These are phyloP conservation scores for Drosophila murphyi DNA, from an alignment of 1,140 invertebrate genomes.

Conservation along the genomic window DNA sequence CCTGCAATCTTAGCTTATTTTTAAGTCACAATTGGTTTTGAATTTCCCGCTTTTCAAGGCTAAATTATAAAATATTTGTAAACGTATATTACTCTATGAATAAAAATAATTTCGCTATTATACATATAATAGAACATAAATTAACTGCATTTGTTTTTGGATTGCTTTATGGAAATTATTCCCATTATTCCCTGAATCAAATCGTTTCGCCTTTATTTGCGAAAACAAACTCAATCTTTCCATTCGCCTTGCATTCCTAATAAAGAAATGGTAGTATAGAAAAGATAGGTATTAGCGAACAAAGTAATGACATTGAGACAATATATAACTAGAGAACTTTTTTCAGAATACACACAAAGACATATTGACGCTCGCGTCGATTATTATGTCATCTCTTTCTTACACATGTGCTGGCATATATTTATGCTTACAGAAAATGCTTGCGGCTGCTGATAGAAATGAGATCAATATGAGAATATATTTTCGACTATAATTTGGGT, in stretches of 20 bases:
- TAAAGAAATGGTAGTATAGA: not conserved
- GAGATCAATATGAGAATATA: too few species aligned
- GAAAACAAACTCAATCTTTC: constrained; percentile 4
- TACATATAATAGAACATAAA: not conserved
- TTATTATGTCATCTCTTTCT: too few species aligned
- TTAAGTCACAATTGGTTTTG: constrained; percentile 19
- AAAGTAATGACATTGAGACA: not conserved
- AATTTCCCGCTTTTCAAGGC: not conserved
- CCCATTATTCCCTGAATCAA: not conserved
- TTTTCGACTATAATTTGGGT: too few species aligned
- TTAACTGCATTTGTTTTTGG: not conserved
- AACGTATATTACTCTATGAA: constrained; percentile 25
- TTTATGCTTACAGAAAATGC: too few species aligned
- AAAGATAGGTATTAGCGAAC: not conserved
- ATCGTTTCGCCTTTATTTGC: constrained; percentile 18
- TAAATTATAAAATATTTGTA: constrained; percentile 31
- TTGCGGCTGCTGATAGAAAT: too few species aligned
- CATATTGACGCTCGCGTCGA: too few species aligned
- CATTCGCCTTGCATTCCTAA: constrained; percentile 12
- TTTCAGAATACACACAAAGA: too few species aligned
- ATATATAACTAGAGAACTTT: not conserved
- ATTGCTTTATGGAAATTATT: not conserved
- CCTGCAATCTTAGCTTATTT: constrained; percentile 28
- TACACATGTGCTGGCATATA: too few species aligned
- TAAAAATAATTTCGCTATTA: constrained; percentile 42